These are phyloP conservation scores for Rhyacophila brunnea DNA, from an alignment of 1,140 invertebrate species.

Conservation along the genomic window DNA sequence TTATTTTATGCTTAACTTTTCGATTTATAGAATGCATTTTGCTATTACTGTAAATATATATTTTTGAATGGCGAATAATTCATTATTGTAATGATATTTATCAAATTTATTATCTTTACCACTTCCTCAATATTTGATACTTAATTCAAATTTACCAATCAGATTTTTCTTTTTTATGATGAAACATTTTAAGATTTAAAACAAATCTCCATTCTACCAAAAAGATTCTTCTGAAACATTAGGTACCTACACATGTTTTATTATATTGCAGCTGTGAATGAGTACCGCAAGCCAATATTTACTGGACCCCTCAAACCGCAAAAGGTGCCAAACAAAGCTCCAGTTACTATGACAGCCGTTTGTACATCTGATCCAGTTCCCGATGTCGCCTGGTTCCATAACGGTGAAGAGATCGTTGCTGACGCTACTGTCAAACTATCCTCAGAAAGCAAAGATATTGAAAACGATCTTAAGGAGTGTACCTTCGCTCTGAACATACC, in stretches of 20 bases:
- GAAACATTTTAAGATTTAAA: too few relatives aligned
- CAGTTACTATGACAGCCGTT: constrained; percentile 71
- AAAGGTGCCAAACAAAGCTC: constrained; percentile 67
- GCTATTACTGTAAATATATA: neutral
- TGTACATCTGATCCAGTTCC: constrained; percentile 78
- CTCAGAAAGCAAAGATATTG: constrained; percentile 61
- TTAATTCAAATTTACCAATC: too few relatives aligned
- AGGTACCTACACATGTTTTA: too few relatives aligned
- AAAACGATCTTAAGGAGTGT: constrained; percentile 74
- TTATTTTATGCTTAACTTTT: too few relatives aligned
- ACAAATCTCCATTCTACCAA: too few relatives aligned
- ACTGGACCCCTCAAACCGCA: constrained; percentile 64
- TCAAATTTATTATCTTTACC: too few relatives aligned
- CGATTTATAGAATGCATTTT: too few relatives aligned
- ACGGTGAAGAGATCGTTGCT: constrained; percentile 50
- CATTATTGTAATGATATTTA: too few relatives aligned
- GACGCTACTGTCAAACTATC: constrained; percentile 52
- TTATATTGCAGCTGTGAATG: constrained; percentile 60
- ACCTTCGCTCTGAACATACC: constrained; percentile 68
- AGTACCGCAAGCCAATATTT: constrained; percentile 76
- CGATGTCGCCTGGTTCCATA: constrained; percentile 56
- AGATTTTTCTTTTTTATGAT: too few relatives aligned
- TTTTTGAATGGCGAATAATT: neutral
- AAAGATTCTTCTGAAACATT: too few relatives aligned
- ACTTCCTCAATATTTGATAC: too few relatives aligned